Evolutionary conservation across 2,888 invertebrate species (phyloP), one percentile per base, ranked within the genome.

Genomic region (Drosophila histrio): DNA sequence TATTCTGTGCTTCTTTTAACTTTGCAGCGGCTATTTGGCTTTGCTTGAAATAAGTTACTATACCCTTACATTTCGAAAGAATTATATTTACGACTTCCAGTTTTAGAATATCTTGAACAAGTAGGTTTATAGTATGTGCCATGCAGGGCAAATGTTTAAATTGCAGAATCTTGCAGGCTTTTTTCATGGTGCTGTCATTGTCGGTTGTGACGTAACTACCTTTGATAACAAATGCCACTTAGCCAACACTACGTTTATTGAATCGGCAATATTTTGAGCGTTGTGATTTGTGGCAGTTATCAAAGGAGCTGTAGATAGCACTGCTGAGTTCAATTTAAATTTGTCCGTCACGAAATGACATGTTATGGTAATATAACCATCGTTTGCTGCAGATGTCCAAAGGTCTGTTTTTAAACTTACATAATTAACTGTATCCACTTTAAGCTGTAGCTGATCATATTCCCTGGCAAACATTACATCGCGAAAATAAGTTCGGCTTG

Each of bases 121-220:
- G 36, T 6, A 43, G 36, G 28, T 38, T 57, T 26, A 60, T 19
- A 13, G 59, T 52, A 15, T 44, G 52, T 44, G 59, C 32, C 19
- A 50, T 38, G 15, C 59, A 59, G 21, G 50, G 59, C 17, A 50
- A 26, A 44, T 52, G 34, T 15, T 50, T 43, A 11, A 44, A 28
- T n/a, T 50, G 32, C n/a, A 60, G 36, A 24, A 47, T 30, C 4
- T 63, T 44, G 44, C 50, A 57, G 7, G 62, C 49, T 30, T 57
- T 57, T 21, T 58, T 41, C 24, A 24, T 41, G 11, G 38, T 38
- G 6, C 30, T 19, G 13, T 46, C 57, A 46, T 57, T 63, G 24
- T 57, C 44, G 4, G 62, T 50, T 43, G 50, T 50, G 28, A 63
- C 44, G 38, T 36, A 8, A 56, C 56, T 7, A 63, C 50, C 17